Conservation (phyloP, 2,113 vertebrate species). For the Aythya baeri region DNA sequence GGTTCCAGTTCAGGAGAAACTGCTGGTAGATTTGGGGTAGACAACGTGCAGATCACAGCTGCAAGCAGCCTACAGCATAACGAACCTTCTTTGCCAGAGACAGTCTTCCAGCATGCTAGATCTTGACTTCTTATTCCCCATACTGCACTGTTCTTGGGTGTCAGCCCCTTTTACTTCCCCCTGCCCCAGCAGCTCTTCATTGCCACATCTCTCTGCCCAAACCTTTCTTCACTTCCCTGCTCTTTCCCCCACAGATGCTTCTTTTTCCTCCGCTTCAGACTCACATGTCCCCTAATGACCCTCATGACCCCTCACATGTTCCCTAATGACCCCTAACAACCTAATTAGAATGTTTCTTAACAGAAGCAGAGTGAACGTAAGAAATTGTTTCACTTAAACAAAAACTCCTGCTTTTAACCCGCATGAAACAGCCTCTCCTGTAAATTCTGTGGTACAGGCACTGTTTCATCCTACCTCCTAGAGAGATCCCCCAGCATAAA, state of each 20-base stretch:
- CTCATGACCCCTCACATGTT: no score
- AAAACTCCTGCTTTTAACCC: slow-evolving; percentile 14
- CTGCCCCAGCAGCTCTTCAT: neutral
- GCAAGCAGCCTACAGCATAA: neutral
- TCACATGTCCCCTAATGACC: neutral
- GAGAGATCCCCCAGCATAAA: slow-evolving; percentile 21
- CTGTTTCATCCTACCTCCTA: neutral
- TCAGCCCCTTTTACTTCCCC: neutral
- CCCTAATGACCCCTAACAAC: neutral
- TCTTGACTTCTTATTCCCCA: neutral
- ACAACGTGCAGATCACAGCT: neutral
- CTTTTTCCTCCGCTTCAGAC: neutral
- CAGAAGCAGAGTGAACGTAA: neutral
- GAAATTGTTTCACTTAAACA: neutral
- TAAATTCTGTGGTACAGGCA: slow-evolving; percentile 1
- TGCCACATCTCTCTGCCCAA: neutral
- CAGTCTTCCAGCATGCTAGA: neutral
- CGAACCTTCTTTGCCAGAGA: neutral
- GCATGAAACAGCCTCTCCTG: neutral
- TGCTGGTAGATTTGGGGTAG: slow-evolving; percentile 9
- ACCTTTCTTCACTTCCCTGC: neutral
- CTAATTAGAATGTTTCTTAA: neutral
- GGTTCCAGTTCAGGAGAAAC: slow-evolving; percentile 38
- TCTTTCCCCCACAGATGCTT: neutral
- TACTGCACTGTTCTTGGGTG: neutral